Evolutionary conservation across 2,113 vertebrate species (phyloP), one percentile per base, ranked within the genome.

Genomic region (Pomatostomus ruficeps): DNA sequence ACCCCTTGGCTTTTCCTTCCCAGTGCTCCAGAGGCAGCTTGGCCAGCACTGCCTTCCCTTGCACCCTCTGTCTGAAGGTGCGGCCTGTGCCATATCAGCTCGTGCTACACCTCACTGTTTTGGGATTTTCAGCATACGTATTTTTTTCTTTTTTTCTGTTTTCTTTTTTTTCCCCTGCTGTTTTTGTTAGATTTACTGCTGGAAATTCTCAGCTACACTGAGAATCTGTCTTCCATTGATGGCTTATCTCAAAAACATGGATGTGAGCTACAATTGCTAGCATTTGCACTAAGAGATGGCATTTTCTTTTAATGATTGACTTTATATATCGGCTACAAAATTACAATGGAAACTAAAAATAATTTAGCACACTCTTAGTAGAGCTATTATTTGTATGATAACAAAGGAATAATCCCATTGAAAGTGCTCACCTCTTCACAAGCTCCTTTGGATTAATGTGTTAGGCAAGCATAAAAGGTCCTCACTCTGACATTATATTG

Each of bases 281-380:
- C 40, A 45, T 82, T 78, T 61, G n/a, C 28, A 12, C 65, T 68
- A 48, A 89, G 54, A 91, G 24, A 67, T 8, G 5, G 29, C 68
- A 68, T 89, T 92, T 86, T 91, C 48, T 71, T 65, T 68, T 81
- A 63, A 58, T 57, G 54, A 87, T 12, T 89, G 57, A 55, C 49
- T 59, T 86, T 14, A 61, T 72, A 4, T 42, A 42, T 45, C 33
- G 88, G 19, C 26, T 66, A 31, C 51, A 81, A 78, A 93, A 66
- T 81, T 46, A 92, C 33, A 85, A 49, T n/a, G 71, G 46, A 89
- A 91, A 48, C n/a, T 74, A 89, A 89, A 96, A 94, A 82, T 79
- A 93, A 78, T 70, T 70, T 19, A 88, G 40, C 22, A 49, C 10
- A 3, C 28, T 72, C 88, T 28, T 16, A 82, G 33, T 46, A 49